These are phyloP conservation scores for Platycnemis pennipes DNA, from an alignment of 2,888 invertebrate genomes.

Conservation along the genomic window DNA sequence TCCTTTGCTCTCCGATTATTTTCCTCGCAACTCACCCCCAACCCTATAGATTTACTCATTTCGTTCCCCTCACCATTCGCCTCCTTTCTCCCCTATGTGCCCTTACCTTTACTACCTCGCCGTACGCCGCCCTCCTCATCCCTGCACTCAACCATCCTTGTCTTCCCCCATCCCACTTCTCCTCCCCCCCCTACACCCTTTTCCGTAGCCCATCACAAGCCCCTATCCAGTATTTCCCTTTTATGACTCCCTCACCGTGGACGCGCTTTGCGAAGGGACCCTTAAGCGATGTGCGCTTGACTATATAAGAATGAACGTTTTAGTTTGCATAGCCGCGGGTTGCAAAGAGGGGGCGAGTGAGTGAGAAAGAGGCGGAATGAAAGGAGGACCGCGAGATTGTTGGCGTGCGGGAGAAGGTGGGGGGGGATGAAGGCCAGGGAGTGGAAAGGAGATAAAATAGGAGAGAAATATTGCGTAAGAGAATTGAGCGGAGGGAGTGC, in stretches of 20 bases:
- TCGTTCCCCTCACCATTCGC: neutral
- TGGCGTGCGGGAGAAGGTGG: neutral
- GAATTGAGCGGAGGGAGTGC: neutral
- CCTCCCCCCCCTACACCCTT: neutral
- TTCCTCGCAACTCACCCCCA: neutral
- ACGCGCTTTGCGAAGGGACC: slow-evolving; percentile 47
- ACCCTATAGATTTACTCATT: slow-evolving; percentile 20
- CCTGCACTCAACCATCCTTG: neutral
- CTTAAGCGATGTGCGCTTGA: slow-evolving; percentile 52
- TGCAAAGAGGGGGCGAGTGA: neutral
- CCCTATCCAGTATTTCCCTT: slow-evolving; percentile 32
- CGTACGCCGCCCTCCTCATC: neutral
- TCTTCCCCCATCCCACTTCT: neutral
- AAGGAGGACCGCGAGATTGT: neutral
- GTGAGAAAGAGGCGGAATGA: slow-evolving; percentile 3
- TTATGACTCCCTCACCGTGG: slow-evolving; percentile 57
- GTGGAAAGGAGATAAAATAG: neutral
- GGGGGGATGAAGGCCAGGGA: neutral
- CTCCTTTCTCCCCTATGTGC: neutral
- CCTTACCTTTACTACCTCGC: slow-evolving; percentile 25
- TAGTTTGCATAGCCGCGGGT: slow-evolving; percentile 65
- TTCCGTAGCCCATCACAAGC: slow-evolving; percentile 19
- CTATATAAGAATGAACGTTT: slow-evolving; percentile 63
- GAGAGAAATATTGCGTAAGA: slow-evolving; percentile 14
- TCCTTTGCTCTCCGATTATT: neutral